Evolutionary conservation across 1,140 invertebrate species (phyloP), one percentile per base, ranked within the genome.

Genomic region (Apis dorsata): DNA sequence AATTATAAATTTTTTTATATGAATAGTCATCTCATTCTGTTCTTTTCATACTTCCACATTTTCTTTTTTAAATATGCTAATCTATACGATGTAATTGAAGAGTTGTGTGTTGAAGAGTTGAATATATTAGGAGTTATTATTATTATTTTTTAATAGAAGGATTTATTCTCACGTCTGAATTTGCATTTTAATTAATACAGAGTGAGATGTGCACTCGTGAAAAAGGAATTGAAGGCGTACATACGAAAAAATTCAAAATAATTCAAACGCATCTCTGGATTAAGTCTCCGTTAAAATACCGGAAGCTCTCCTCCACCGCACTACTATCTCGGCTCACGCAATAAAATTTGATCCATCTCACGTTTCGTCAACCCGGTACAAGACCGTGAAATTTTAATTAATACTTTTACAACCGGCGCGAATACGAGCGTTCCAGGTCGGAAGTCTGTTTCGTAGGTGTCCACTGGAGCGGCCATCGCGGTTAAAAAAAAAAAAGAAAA

Each of bases 351-450:
- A 79, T 53, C 66, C 44, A 15, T 7, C 1, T 53, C 21, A 5
- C 5, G 34, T 65, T 28, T 68, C 55, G 55, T 34, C 12, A 28
- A 28, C 21, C 9, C 65, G n/a, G 59, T 9, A n/a, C 53, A 44
- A 28, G 17, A 60, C 44, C 44, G 24, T 71, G 68, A 79, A 79
- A 79, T 79, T 79, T 79, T 79, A 79, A 71, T 79, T 70, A 79
- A 79, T 62, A 70, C 44, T 71, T 71, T 79, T 60, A 28, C 21
- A 60, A 28, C 24, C 55, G 15, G 53, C 2, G 51, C 2, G 51
- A n/a, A 53, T 34, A 21, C 65, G 51, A 28, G 21, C 12, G 21
- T 24, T n/a, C 7, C 57, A 28, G 44, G 5, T 57, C 11, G 74
- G 28, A 79, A 79, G 62, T 78, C 12, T 68, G 51, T 17, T 57